Base-by-base conservation (phyloP, 2,113 vertebrate genomes). In the Macquaria ambigua region DNA sequence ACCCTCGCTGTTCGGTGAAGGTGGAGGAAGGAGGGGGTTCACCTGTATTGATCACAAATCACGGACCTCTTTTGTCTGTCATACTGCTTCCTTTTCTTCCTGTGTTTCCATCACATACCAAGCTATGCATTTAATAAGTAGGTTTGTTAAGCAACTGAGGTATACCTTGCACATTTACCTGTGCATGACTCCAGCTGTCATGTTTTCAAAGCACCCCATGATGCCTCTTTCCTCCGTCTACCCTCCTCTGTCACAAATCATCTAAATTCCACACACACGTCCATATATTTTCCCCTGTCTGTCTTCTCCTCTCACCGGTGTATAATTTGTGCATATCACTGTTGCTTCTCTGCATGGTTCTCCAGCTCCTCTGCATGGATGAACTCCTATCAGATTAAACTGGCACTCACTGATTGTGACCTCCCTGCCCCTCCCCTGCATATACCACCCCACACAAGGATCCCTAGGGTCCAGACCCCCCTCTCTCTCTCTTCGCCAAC, bases 351-450 rank as follows among this genome's bases (percentile, higher is more conserved):
- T 70, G 89, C 87, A 83, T 86, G 92, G 79, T 37, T 91, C 89
- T 91, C 88, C 85, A 86, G 87, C 94, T 93, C 85, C 87, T 90
- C 92, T 93, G 91, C 92, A 91, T 92, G 90, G 87, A 90, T 92
- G 87, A 93, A 86, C 90, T 89, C 89, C 84, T 77, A 92, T 92
- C 92, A 89, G 92, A 93, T 95, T 92, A 94, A 93, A 86, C 86
- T 75, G 74, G 77, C 74, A 77, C 88, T 91, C 85, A 71, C 86
- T 82, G 90, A 84, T 82, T 85, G 85, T 88, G 91, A 85, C 91
- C 91, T 85, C 72, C 62, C 79, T 34, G 58, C 83, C 71, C 74
- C 82, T 66, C 72, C 82, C 77, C 25, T 9, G n/a, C 78, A 77
- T 53, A 74, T 28, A 52, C 63, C 85, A 79, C 85, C 89, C 82